phyloP scores from a whole-genome alignment of 2,797 vertebrate genomes.

The Scolopax bukidnonensis region DNA sequence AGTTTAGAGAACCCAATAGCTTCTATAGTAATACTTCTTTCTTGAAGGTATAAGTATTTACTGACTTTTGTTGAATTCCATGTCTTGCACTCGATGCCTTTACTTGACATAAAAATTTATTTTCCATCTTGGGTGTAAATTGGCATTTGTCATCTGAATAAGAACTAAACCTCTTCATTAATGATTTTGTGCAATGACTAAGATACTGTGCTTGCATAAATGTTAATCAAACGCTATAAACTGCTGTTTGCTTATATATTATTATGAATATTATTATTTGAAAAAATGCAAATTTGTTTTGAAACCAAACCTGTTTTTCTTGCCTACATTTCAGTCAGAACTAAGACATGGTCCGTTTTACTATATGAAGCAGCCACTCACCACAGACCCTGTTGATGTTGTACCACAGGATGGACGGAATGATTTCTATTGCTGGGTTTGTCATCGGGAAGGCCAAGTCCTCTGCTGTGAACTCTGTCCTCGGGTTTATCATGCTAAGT shows the following conservation, averaged over 20 bases:
- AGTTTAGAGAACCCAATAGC: not conserved
- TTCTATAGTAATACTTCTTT: not conserved
- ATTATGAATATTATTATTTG: slow-evolving; percentile 65
- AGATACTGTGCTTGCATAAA: slow-evolving; percentile 36
- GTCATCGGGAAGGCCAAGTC: slow-evolving; percentile 98
- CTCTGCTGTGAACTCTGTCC: slow-evolving; percentile 99
- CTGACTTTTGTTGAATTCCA: slow-evolving; percentile 8
- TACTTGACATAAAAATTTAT: not conserved
- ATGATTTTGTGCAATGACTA: slow-evolving; percentile 31
- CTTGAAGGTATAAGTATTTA: not conserved
- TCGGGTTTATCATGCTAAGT: slow-evolving; percentile 99
- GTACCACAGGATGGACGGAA: slow-evolving; percentile 99
- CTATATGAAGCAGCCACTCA: slow-evolving; percentile 96
- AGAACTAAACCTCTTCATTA: not conserved
- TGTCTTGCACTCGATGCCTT: not conserved
- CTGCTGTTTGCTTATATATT: slow-evolving; percentile 63
- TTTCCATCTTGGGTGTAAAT: slow-evolving; percentile 17
- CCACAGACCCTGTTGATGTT: slow-evolving; percentile 99
- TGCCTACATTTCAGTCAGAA: slow-evolving; percentile 98
- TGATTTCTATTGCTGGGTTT: slow-evolving; percentile 99
- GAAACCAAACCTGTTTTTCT: slow-evolving; percentile 95
- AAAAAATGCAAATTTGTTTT: slow-evolving; percentile 87
- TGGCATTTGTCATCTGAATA: not conserved
- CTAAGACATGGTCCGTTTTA: slow-evolving; percentile 99
- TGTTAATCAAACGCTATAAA: slow-evolving; percentile 52